Evolutionary conservation across 2,888 invertebrate species (phyloP), one percentile per base, ranked within the genome.

Genomic region (Metallyticus violacea): DNA sequence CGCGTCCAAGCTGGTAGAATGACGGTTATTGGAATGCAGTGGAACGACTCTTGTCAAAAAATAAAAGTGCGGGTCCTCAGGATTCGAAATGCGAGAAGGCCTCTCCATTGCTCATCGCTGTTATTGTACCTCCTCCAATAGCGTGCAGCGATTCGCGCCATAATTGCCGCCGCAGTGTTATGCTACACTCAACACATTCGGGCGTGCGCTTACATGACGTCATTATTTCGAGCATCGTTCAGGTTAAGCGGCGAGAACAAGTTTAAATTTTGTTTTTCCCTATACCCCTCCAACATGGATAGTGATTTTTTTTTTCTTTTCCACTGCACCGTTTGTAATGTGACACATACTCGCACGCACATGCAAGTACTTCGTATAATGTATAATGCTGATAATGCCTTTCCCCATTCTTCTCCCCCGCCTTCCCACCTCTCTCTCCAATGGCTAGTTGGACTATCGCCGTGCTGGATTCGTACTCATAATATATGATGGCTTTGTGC

Each of bases 321-420:
- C 22, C 40, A 62, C 22, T 62, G 40, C 40, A 62, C 40, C 40
- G 40, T 62, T 62, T 62, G 40, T 62, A 62, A 62, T 62, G 40
- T 62, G 40, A 77, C 62, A n/a, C 62, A 62, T 15, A 28, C 7
- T 27, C 26, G 62, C 26, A 82, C n/a, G 27, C 62, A 82, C 26
- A 62, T 82, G 76, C 62, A 0, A 25, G 83, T 7, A 77, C 77
- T 83, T 83, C 77, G 22, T 77, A 77, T 77, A 77, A 83, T 83
- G 77, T 77, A 77, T 83, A 83, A 77, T 83, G 27, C 83, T 83
- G 83, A 83, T 83, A 77, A 83, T 77, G 77, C 62, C 15, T 15
- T 26, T 77, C 77, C 77, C 83, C 40, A 62, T 62, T 62, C 40
- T 62, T 62, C 15, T 15, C 40, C 15, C 40, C 40, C 40, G 1